Percentiles rank a stretch among this genome's conserved stretches.
Evolutionary conservation across 2,797 vertebrate species (phyloP).

Genomic region (Diceros bicornis): DNA sequence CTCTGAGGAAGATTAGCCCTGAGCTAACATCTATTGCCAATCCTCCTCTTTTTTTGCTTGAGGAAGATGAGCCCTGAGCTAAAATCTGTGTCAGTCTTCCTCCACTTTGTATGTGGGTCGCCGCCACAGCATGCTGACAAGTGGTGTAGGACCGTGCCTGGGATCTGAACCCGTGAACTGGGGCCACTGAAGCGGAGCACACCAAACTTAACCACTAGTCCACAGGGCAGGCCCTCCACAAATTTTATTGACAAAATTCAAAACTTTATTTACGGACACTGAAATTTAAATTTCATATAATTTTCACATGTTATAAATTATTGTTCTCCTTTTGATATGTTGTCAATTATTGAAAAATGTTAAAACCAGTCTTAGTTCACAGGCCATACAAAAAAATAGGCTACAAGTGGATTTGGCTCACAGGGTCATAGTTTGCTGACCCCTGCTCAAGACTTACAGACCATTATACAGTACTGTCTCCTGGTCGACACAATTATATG

Average conservation of each 20-base stretch:
- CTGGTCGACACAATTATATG: not conserved
- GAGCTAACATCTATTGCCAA: too few species aligned
- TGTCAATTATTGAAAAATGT: not conserved
- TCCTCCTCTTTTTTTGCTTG: too few species aligned
- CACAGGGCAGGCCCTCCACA: not conserved
- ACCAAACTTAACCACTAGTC: too few species aligned
- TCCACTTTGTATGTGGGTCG: too few species aligned
- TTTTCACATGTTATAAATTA: not conserved
- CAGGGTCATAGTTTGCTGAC: not conserved
- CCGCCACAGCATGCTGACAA: too few species aligned
- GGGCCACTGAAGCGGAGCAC: too few species aligned
- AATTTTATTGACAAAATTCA: not conserved
- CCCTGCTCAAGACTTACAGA: not conserved
- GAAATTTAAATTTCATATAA: not conserved
- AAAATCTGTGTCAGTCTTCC: too few species aligned
- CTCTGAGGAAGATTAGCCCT: too few species aligned
- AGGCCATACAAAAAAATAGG: not conserved
- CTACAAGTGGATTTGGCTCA: not conserved
- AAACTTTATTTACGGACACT: not conserved
- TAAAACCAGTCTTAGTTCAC: not conserved
- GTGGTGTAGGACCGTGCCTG: too few species aligned
- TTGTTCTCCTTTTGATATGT: not conserved
- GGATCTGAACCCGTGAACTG: too few species aligned
- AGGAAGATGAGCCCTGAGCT: too few species aligned
- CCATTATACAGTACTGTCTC: not conserved